These are phyloP conservation scores for Callionymus lyra DNA, from an alignment of 2,113 vertebrate species.

Conservation along the genomic window DNA sequence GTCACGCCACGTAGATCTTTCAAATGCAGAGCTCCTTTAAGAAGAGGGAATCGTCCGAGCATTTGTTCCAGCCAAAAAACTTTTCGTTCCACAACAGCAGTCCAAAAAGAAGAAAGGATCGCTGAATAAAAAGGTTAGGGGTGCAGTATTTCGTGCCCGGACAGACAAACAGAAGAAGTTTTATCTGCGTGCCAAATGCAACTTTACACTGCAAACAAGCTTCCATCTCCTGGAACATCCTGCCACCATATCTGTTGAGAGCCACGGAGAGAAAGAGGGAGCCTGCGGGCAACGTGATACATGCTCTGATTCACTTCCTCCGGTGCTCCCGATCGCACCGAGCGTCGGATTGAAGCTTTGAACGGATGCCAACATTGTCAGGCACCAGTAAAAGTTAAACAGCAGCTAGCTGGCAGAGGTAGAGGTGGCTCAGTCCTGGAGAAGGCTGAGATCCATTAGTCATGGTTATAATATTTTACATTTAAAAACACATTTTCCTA, in stretches of 20 bases:
- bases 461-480: conserved; percentile 26
- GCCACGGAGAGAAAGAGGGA: conserved; percentile 19
- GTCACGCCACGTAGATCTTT: conserved; percentile 23
- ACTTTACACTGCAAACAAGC: conserved; percentile 60
- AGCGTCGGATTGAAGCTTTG: conserved; percentile 29
- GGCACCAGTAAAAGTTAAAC: conserved; percentile 41
- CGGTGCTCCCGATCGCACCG: conserved; percentile 5
- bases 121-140: conserved; percentile 49
- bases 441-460: conserved; percentile 22
- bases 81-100: conserved; percentile 37
- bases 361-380: conserved; percentile 45
- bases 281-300: conserved; percentile 12
- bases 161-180: conserved; percentile 61
- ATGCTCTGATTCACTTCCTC: conserved; percentile 29
- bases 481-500: background rate
- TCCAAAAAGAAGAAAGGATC: conserved; percentile 36
- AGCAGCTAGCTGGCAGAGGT: conserved; percentile 13
- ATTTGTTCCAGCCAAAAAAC: conserved; percentile 43
- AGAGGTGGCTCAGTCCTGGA: too few species aligned
- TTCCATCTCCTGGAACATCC: conserved; percentile 44
- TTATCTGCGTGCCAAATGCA: conserved; percentile 59
- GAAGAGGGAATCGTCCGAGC: conserved; percentile 36
- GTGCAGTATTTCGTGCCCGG: conserved; percentile 56
- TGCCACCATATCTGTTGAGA: conserved; percentile 30
- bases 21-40: conserved; percentile 39